Base-by-base conservation (phyloP, 2,888 invertebrate genomes). In the Xestia sexstrigata region DNA sequence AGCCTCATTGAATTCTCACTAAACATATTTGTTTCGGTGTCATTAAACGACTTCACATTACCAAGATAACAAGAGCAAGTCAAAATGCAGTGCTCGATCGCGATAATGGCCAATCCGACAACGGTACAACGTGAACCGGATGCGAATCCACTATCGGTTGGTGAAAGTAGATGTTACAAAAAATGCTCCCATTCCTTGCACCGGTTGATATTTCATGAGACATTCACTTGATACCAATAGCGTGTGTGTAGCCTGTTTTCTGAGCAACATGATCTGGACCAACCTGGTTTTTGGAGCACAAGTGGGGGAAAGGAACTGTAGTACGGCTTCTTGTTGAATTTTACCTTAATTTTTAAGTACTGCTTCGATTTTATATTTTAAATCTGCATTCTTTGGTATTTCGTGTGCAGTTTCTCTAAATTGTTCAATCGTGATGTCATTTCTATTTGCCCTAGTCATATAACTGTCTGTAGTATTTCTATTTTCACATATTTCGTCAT, bases 91-190 rank as follows among this genome's bases (percentile, higher is more conserved):
- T 82, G 85, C 81, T 91, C 90, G 91, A 94, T 92, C 91, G 91
- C 91, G 91, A 93, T 93, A 94, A 92, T 91, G 90, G 91, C 86
- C 89, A 90, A 93, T 93, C 91, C 93, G 90, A 91, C 93, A 95
- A 95, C 95, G 94, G 95, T 94, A 94, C 92, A 89, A 89, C 77
- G 88, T 90, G 92, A 96, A 94, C 96, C 96, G 96, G 96, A 96
- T 95, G 93, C 94, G 92, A 95, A 91, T 92, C 94, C 93, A 94
- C 95, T 94, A 95, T 95, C 93, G 94, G 92, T 89, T 86, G 96
- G 96, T 96, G 96, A 96, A 96, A 96, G 96, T 96, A 96, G 95
- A 93, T 92, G 93, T 94, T 93, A 96, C 96, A 96, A 96, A 96
- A 96, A 96, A 96, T 96, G 96, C 95, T 96, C 96, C 94, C 95